Evolutionary conservation across 30 jellyfish, hydroid and myxozoan species (phyloP), one percentile per base, ranked within the genome.

Genomic region (Catostylus mosaicus): DNA sequence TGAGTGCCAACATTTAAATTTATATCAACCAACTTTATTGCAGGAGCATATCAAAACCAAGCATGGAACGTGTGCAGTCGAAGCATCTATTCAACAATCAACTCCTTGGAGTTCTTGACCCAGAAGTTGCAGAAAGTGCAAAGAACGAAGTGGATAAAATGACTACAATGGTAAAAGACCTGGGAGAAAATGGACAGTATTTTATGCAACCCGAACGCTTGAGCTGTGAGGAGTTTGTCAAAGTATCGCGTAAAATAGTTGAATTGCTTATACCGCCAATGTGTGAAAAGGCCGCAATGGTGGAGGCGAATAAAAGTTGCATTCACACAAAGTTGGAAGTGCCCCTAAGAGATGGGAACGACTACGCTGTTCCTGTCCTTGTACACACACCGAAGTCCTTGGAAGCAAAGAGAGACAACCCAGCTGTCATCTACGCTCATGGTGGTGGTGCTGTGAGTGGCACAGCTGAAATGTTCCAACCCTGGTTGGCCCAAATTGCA

Each of bases 371-470:
- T 22, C 83, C 90, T 18, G 90, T 80, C 1, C 45, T 80, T 36
- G 75, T 40, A 7, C 74, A 65, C 75, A 80, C 82, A 3, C 90
- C 90, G 12, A 62, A 62, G 48, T 36, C 5, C 20, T 38, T 80
- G 61, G 65, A 36, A 30, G 67, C 46, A 29, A 40, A 19, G 22
- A 16, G 35, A 20, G 89, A 24, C 89, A 60, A 37, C 61, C 78
- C 90, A 29, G 90, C 90, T 30, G 46, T 64, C 36, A 80, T 80
- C 33, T 80, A 80, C 26, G 90, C 90, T 16, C 90, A 80, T 35
- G 82, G 83, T 23, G 90, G 78, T 14, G 90, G 82, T 0, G 83
- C 59, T 6, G 73, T 80, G 0, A 37, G 63, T 64, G 82, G 82
- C 11, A 37, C 73, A 9, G 90, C 83, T 6, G 90, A 65, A 47